Percentiles rank a stretch among this genome's conserved stretches.
These are phyloP conservation scores for Nephotettix cincticeps DNA, from an alignment of 1,140 invertebrate genomes.

Conservation along the genomic window DNA sequence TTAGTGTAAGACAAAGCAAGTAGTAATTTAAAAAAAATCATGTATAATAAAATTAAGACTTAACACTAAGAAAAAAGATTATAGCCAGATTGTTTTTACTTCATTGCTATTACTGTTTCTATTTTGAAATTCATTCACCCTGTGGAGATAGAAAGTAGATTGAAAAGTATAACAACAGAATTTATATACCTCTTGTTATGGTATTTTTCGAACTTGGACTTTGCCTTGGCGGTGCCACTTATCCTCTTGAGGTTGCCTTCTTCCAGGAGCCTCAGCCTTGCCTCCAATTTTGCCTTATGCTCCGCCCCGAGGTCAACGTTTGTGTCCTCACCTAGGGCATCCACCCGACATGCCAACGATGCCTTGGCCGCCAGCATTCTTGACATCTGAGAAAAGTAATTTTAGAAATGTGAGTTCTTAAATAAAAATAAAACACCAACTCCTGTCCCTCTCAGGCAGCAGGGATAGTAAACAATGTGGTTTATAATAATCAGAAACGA, in stretches of 20 bases:
- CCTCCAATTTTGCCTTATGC: slow-evolving; percentile 85
- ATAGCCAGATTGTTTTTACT: background rate
- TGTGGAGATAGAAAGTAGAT: background rate
- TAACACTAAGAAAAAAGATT: too few relatives aligned
- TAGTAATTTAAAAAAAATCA: too few relatives aligned
- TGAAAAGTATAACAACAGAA: background rate
- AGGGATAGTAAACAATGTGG: too few relatives aligned
- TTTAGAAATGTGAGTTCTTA: too few relatives aligned
- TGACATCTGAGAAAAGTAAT: too few relatives aligned
- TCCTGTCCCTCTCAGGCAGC: too few relatives aligned
- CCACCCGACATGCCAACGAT: slow-evolving; percentile 87
- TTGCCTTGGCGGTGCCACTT: slow-evolving; percentile 84
- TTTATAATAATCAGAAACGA: too few relatives aligned
- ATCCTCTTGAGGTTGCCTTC: slow-evolving; percentile 80
- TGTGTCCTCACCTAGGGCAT: slow-evolving; percentile 90
- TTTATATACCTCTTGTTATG: slow-evolving; percentile 65
- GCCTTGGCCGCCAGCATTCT: slow-evolving; percentile 97
- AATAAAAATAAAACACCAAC: too few relatives aligned
- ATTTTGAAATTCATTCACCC: background rate
- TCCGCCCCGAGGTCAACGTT: slow-evolving; percentile 78
- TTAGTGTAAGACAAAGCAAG: too few relatives aligned
- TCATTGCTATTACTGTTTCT: background rate
- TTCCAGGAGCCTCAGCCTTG: slow-evolving; percentile 73
- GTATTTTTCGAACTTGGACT: slow-evolving; percentile 89
- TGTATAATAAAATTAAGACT: too few relatives aligned